Percentiles rank a stretch among this genome's conserved stretches.
Conservation (phyloP, 1,140 invertebrate species). For the Platyscapa corneri region DNA sequence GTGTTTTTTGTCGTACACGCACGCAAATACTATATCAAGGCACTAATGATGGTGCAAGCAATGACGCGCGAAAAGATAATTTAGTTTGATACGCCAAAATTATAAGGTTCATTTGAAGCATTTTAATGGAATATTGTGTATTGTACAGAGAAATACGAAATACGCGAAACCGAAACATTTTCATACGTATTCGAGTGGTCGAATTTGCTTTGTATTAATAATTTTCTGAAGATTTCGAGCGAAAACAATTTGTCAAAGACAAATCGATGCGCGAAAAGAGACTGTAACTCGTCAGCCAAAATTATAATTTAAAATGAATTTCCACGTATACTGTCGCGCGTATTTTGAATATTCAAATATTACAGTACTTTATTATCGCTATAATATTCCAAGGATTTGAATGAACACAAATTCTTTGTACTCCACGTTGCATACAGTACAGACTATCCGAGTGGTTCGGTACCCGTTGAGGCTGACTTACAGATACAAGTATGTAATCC, state of each 20-base stretch:
- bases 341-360: not conserved
- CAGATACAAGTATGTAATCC: not conserved
- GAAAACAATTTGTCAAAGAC: not conserved
- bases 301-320: not conserved
- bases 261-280: not conserved
- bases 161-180: not conserved
- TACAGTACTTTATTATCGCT: not conserved
- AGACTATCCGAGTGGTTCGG: conserved; percentile 61
- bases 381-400: not conserved
- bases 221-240: not conserved
- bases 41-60: not conserved
- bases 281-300: not conserved
- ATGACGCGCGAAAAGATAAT: conserved; percentile 52
- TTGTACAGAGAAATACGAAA: conserved; percentile 10
- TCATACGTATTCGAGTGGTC: not conserved
- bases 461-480: conserved; percentile 59
- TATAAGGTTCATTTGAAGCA: conserved; percentile 11
- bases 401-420: not conserved
- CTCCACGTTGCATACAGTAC: conserved; percentile 33
- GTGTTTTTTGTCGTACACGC: not conserved
- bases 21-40: not conserved
- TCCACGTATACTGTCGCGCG: no score
- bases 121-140: not conserved
- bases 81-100: conserved; percentile 58
- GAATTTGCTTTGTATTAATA: not conserved